phyloP scores from a whole-genome alignment of 2,888 invertebrate genomes.

The Sialis lutaria region DNA sequence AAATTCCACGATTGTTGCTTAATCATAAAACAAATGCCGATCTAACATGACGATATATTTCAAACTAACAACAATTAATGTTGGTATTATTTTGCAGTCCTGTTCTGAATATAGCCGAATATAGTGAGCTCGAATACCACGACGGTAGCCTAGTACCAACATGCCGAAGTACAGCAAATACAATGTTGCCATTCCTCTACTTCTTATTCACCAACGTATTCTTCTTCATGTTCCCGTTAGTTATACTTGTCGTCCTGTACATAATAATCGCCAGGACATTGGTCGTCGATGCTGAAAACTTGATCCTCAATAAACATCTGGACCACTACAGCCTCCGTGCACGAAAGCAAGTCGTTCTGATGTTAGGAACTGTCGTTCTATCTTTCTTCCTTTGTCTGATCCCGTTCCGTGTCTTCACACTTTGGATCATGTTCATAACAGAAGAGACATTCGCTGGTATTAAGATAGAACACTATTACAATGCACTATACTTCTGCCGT shows the following conservation, averaged over 20 bases:
- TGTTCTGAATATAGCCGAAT: conserved; percentile 58
- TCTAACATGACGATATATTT: no score
- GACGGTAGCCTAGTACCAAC: conserved; percentile 55
- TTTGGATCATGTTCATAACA: conserved; percentile 68
- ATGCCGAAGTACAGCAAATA: conserved; percentile 64
- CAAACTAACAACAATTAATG: no score
- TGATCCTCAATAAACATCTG: conserved; percentile 52
- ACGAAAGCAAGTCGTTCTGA: conserved; percentile 66
- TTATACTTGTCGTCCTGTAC: conserved; percentile 65
- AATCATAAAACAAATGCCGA: no score
- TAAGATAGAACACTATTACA: conserved; percentile 64
- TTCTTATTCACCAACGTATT: conserved; percentile 61
- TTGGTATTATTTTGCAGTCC: conserved; percentile 40
- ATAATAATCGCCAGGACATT: conserved; percentile 69
- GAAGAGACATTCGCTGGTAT: conserved; percentile 47
- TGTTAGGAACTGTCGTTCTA: conserved; percentile 73
- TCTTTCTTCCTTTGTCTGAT: conserved; percentile 78
- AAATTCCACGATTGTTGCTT: background rate
- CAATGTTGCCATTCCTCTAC: conserved; percentile 58
- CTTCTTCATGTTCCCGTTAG: conserved; percentile 66
- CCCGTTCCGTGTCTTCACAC: conserved; percentile 66
- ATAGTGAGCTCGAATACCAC: conserved; percentile 44
- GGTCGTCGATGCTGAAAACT: conserved; percentile 48
- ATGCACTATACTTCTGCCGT: conserved; percentile 65
- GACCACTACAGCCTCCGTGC: conserved; percentile 54